Evolutionary conservation across 2,888 invertebrate genomes (phyloP), one percentile per base, ranked within the genome.

Genomic region (Sepioteuthis lessoniana): DNA sequence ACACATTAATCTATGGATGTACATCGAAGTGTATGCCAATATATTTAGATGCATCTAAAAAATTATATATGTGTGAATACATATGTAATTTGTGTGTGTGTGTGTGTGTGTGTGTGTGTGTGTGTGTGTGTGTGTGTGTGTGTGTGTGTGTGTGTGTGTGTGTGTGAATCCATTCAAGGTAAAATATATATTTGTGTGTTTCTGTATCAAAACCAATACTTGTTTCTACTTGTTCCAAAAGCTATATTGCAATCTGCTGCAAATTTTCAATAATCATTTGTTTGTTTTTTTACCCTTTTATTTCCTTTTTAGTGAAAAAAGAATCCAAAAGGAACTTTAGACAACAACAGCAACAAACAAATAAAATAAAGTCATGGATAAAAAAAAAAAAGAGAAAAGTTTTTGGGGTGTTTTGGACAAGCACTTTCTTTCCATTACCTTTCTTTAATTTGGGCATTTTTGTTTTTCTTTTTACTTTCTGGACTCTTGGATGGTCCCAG

Each of bases 401-500:
- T 76, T 16, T 76, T 8, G 31, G n/a, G n/a, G 76, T 31, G 76
- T n/a, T 76, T n/a, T 76, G n/a, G 76, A 76, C 76, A 31, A 76
- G 76, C 76, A 76, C 10, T n/a, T 10, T n/a, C 31, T n/a, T 76
- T 76, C 21, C 55, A 21, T 76, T n/a, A 10, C n/a, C 31, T 31
- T 76, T 76, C 76, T 76, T 76, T 76, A 76, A 31, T 76, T n/a
- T n/a, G 8, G n/a, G 76, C 42, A 16, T 76, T 76, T 76, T 76
- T 76, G 8, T n/a, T 76, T n/a, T n/a, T 13, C 10, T 31, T n/a
- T 28, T 60, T n/a, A 76, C 76, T n/a, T 76, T 76, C n/a, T 76
- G 76, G 76, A 76, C 76, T 76, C 76, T 76, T 76, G 76, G 76
- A 76, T 76, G n/a, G 76, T n/a, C 76, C 76, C 31, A 76, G 76